Evolutionary conservation across 2,113 vertebrate species (phyloP).

Genomic region (Emydura subglobosa): DNA sequence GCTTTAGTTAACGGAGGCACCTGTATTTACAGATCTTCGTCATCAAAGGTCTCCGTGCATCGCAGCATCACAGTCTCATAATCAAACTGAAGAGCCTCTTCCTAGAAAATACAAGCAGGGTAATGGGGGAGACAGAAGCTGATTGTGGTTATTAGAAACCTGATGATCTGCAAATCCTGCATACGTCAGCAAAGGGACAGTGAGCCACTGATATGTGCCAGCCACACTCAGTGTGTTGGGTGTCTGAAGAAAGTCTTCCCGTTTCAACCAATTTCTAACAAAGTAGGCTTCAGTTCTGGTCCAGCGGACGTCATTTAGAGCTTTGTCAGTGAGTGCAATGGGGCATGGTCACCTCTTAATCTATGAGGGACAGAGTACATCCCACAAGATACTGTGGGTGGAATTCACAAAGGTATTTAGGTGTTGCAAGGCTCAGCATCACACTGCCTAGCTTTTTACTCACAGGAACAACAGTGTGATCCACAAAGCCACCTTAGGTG

Average conservation of each 20-base stretch:
- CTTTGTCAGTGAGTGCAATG: not conserved
- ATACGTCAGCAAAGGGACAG: not conserved
- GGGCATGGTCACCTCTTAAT: not conserved
- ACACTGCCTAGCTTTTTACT: not conserved
- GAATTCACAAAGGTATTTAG: not conserved
- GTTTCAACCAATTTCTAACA: constrained; percentile 3
- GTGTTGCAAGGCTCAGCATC: not conserved
- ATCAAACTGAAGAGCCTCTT: constrained; percentile 63
- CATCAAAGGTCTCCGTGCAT: constrained; percentile 87
- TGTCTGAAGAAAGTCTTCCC: not conserved
- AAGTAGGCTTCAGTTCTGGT: not conserved
- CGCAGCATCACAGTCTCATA: constrained; percentile 79
- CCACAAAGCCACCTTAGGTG: not conserved
- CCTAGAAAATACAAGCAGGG: constrained; percentile 67
- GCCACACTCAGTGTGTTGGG: not conserved
- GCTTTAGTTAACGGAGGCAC: not conserved
- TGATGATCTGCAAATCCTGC: not conserved
- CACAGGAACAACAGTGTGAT: not conserved
- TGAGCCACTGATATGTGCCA: not conserved
- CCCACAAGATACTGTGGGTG: not conserved
- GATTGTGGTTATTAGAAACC: not conserved
- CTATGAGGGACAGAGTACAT: not conserved
- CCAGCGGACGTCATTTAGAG: not conserved
- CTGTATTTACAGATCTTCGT: constrained; percentile 80
- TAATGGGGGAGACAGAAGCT: not conserved